These are phyloP conservation scores for Lithophane ornitopus DNA, from an alignment of 2,888 invertebrate genomes.

Conservation along the genomic window DNA sequence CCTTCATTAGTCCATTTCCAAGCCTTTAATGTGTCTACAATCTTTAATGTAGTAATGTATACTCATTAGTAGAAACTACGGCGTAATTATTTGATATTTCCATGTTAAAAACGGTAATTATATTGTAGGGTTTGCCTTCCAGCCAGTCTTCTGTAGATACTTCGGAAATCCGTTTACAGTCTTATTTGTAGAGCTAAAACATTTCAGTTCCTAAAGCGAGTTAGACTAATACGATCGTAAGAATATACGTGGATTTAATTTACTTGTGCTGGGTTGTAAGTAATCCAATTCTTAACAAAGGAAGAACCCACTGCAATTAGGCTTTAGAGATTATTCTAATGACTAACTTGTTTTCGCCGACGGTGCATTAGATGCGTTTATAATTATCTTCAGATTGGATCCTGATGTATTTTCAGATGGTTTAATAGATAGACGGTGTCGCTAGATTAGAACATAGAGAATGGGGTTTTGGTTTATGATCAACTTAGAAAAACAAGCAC, in stretches of 20 bases:
- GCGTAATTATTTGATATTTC: background rate
- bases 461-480: background rate
- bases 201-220: constrained; percentile 24
- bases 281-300: constrained; percentile 25
- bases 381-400: constrained; percentile 17
- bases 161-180: constrained; percentile 24
- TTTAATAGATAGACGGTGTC: background rate
- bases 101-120: constrained; percentile 18
- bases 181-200: constrained; percentile 32
- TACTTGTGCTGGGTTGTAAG: constrained; percentile 16
- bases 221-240: constrained; percentile 14
- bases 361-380: constrained; percentile 23
- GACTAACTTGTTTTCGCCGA: constrained; percentile 25
- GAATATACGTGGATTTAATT: constrained; percentile 42
- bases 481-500: background rate
- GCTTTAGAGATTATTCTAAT: constrained; percentile 30
- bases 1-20: background rate
- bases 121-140: constrained; percentile 11
- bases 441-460: background rate
- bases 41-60: constrained; percentile 5
- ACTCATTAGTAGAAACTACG: background rate
- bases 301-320: constrained; percentile 27
- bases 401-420: background rate
- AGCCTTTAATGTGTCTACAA: constrained; percentile 1
- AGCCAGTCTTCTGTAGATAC: constrained; percentile 18